Percentiles rank a stretch among this genome's conserved stretches.
Evolutionary conservation across 1,140 invertebrate species (phyloP).

Genomic region (Diachasmimorpha longicaudata): DNA sequence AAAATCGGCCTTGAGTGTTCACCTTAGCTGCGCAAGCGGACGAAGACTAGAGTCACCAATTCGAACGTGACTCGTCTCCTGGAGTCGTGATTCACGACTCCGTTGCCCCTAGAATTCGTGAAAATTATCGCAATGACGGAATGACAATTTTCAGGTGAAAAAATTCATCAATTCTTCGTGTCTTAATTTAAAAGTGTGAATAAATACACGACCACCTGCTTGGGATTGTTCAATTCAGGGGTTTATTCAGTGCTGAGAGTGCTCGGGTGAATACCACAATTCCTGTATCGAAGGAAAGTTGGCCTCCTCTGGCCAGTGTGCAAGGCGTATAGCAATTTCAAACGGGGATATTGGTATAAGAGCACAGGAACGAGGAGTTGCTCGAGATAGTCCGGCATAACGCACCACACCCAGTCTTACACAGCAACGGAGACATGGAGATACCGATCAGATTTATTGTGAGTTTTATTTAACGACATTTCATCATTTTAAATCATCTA

Average conservation of each 20-base stretch:
- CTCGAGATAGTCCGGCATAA: constrained; percentile 43
- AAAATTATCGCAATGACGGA: no score
- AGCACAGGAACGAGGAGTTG: constrained; percentile 38
- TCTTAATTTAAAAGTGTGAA: background rate
- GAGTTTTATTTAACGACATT: constrained; percentile 25
- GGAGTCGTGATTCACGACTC: no score
- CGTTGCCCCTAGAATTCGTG: no score
- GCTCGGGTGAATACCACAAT: constrained; percentile 19
- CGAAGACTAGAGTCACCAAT: no score
- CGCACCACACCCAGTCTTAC: constrained; percentile 41
- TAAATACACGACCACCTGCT: background rate
- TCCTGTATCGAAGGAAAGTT: constrained; percentile 39
- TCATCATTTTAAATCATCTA: background rate
- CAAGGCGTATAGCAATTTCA: constrained; percentile 30
- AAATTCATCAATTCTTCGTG: no score
- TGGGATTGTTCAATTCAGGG: background rate
- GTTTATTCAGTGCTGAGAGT: background rate
- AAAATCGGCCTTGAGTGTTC: background rate
- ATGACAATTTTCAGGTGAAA: no score
- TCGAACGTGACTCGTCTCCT: no score
- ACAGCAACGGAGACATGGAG: constrained; percentile 33
- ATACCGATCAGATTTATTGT: constrained; percentile 33
- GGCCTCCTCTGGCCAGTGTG: constrained; percentile 2
- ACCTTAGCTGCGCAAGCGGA: background rate
- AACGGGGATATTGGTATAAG: constrained; percentile 49